These are phyloP conservation scores for Bombus superbus DNA, from an alignment of 1,140 invertebrate genomes.

Conservation along the genomic window DNA sequence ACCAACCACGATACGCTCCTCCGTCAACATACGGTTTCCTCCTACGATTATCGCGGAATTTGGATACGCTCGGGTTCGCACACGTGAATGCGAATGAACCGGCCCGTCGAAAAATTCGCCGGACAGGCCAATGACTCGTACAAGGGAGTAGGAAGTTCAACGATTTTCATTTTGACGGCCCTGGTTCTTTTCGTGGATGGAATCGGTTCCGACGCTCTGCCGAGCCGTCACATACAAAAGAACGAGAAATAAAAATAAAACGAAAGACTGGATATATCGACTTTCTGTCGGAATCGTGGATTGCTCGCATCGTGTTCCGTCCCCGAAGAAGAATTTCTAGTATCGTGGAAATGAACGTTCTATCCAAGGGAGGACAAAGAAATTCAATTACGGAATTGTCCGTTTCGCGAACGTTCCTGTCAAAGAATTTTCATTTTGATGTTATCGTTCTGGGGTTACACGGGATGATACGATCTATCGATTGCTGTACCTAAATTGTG, in stretches of 20 bases:
- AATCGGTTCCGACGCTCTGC: neutral
- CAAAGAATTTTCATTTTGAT: neutral
- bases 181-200: neutral
- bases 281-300: constrained; percentile 36
- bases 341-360: neutral
- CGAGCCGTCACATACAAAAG: neutral
- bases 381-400: constrained; percentile 26
- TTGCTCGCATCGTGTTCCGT: neutral
- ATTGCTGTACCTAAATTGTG: neutral
- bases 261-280: constrained; percentile 40
- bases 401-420: neutral
- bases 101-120: neutral
- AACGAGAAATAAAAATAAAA: neutral
- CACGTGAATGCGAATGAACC: constrained; percentile 65
- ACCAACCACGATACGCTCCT: neutral
- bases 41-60: constrained; percentile 70
- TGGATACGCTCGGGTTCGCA: constrained; percentile 59
- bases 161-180: constrained; percentile 5
- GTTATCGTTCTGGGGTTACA: neutral
- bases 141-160: constrained; percentile 25
- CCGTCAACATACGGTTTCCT: neutral
- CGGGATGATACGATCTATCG: neutral
- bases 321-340: neutral
- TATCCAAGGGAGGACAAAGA: neutral
- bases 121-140: constrained; percentile 46